These are phyloP conservation scores for Schizotus pectinicornis DNA, from an alignment of 2,888 invertebrate species.

Conservation along the genomic window DNA sequence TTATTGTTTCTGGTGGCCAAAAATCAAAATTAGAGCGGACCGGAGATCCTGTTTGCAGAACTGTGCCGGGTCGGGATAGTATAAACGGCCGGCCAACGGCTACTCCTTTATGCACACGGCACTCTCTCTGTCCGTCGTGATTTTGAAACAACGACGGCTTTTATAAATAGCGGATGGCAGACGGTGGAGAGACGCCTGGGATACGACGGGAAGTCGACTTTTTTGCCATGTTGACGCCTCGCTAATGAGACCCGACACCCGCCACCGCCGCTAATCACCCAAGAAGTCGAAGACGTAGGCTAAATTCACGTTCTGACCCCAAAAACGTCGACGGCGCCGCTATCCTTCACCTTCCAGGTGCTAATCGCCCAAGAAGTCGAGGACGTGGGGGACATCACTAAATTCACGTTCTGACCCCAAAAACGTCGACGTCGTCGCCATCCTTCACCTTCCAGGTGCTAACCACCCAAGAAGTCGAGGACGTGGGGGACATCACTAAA, in stretches of 20 bases:
- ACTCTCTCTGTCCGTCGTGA: slow-evolving; percentile 5
- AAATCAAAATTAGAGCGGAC: slow-evolving; percentile 31
- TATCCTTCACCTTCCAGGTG: no score
- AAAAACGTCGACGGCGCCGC: no score
- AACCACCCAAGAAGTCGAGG: no score
- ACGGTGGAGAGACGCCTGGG: slow-evolving; percentile 21
- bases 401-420: no score
- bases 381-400: no score
- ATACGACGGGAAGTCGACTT: slow-evolving; percentile 3
- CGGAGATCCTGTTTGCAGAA: slow-evolving; percentile 13
- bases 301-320: no score
- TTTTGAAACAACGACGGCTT: slow-evolving; percentile 23
- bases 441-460: no score
- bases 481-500: no score
- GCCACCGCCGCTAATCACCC: slow-evolving; percentile 2
- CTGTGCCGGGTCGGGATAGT: slow-evolving; percentile 18
- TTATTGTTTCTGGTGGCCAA: slow-evolving; percentile 25
- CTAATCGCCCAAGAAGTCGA: slow-evolving; percentile 2
- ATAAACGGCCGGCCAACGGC: slow-evolving; percentile 19
- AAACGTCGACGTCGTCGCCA: no score
- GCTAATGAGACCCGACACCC: slow-evolving; percentile 15
- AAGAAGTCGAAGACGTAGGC: no score
- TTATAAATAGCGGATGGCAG: slow-evolving; percentile 27
- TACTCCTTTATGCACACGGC: slow-evolving; percentile 26
- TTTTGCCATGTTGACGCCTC: slow-evolving; percentile 24